Percentiles rank a stretch among this genome's conserved stretches.
Evolutionary conservation across 2,113 vertebrate species (phyloP).

Genomic region (Leucopsar rothschildi): DNA sequence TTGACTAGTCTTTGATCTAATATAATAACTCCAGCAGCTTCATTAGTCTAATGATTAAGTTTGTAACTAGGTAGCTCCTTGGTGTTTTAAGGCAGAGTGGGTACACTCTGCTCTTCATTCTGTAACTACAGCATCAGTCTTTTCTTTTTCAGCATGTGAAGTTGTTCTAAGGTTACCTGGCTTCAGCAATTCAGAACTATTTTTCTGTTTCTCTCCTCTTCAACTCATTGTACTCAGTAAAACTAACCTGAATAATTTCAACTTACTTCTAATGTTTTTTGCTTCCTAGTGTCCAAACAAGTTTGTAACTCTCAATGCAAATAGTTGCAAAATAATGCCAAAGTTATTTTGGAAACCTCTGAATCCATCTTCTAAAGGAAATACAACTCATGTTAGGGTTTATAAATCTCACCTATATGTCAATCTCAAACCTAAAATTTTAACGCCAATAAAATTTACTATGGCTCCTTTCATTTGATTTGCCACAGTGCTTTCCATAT

Average conservation of each 20-base stretch:
- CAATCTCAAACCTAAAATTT: neutral
- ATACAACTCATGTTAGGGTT: neutral
- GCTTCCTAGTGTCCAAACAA: neutral
- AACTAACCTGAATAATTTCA: neutral
- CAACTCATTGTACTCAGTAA: neutral
- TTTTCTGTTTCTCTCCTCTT: neutral
- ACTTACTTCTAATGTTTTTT: neutral
- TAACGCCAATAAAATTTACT: neutral
- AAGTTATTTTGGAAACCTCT: neutral
- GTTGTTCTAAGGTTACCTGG: neutral
- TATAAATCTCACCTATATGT: neutral
- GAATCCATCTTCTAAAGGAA: neutral
- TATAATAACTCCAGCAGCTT: conserved; percentile 17
- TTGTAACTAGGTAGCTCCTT: neutral
- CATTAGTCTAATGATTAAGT: conserved; percentile 29
- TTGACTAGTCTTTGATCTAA: conserved; percentile 47
- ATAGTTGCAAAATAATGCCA: neutral
- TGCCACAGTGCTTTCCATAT: neutral
- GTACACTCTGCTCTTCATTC: neutral
- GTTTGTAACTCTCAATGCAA: neutral
- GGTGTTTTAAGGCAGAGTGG: neutral
- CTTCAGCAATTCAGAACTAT: neutral
- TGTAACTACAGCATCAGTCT: neutral
- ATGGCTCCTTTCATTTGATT: neutral
- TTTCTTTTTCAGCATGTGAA: neutral